Evolutionary conservation across 2,797 vertebrate species (phyloP), one percentile per base, ranked within the genome.

Genomic region (Artibeus jamaicensis): DNA sequence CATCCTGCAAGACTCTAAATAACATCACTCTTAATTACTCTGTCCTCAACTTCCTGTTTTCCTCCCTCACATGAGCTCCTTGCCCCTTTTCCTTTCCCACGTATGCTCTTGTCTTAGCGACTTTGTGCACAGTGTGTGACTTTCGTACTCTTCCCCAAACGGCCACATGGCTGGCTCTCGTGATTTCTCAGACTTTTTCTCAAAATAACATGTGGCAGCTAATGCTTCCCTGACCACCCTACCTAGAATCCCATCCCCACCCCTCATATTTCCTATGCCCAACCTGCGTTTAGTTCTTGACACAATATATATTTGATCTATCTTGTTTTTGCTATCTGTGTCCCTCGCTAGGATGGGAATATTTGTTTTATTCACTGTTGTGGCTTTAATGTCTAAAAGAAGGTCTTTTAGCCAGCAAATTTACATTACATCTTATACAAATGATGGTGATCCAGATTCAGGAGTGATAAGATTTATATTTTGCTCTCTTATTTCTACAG

Each of bases 401-500:
- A 19, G 57, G 24, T 2, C 12, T 50, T 24, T 1, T 18, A 65
- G 0, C 1, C 7, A 34, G 22, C 7, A 68, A 37, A 89, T 37
- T 57, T 57, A 15, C 3, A 68, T 18, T 34, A n/a, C 5, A 44
- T 81, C 44, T 82, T 50, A 7, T 74, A 93, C 50, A 79, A 77
- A 68, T 65, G 21, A 74, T 76, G 2, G 2, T 39, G 21, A 15
- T 70, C 86, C 34, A 74, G 19, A 84, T 67, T 42, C 42, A 79
- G 77, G 59, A 76, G 7, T 9, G 79, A 42, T 81, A 84, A 71
- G 2, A 59, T 94, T 83, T 78, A 67, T 34, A 68, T 71, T 91
- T 86, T 79, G 19, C 86, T 65, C 86, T 89, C 32, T 89, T 42
- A 94, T 92, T 85, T 84, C 29, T 79, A 79, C 89, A 6, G 8